Base-by-base conservation (phyloP, 1,140 invertebrate genomes). In the Calephelis virginiensis region DNA sequence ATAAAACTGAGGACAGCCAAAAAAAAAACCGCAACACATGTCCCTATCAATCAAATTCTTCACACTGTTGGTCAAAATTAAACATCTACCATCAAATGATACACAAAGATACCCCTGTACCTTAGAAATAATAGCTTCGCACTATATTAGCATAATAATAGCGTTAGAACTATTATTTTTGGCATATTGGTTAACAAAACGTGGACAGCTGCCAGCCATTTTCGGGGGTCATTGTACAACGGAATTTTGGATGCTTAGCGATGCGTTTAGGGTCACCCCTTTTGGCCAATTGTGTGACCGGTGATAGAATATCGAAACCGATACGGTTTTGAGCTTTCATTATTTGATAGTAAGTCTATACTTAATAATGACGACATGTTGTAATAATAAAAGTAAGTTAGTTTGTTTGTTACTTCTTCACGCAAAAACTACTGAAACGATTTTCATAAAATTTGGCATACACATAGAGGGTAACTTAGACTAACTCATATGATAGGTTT, bases 131-230 rank as follows among this genome's bases (percentile, higher is more conserved):
- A 86, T 84, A 82, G 77, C 75, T 74, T 77, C 70, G 64, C 66
- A 65, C 71, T 59, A 74, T 68, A 88, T 90, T 90, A 79, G 78
- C 87, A 90, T 90, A 89, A 90, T 90, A 90, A 90, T 89, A 76
- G 71, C 70, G 75, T 71, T 62, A 62, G 45, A 63, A 82, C 81
- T 87, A 89, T 87, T 85, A 85, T 89, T 86, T 86, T 76, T 68
- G 75, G 80, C 64, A 76, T 85, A 85, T 82, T 82, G 79, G 83
- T 80, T 78, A 86, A 85, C 78, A 78, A 80, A 80, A 76, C 67
- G 76, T 81, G 82, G 83, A 71, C 85, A 87, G 84, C 85, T 90
- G 86, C 82, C 37, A 77, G 72, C 78, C 74, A 82, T 68, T 84
- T 82, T 71, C 56, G 50, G 61, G 72, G 83, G 83, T 81, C 83